Base-by-base conservation (phyloP, 1,140 invertebrate genomes). In the Bradynema listronoti region DNA sequence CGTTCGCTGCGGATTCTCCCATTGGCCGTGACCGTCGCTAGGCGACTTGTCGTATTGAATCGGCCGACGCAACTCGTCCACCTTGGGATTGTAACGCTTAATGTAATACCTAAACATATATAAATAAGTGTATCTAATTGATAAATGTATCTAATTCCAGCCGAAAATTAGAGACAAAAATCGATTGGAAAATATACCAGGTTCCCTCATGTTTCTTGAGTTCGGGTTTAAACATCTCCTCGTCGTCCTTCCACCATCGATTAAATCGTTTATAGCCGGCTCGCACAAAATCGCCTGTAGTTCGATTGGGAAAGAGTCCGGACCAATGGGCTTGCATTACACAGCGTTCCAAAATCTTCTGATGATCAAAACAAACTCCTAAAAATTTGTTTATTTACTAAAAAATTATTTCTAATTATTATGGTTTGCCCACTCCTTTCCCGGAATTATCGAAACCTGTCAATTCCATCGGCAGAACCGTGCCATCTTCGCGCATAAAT, bases 261-360 rank as follows among this genome's bases (percentile, higher is more conserved):
- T 71, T 75, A 46, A 77, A 78, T 5, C 74, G 67, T 56, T 75
- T 73, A 54, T 74, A 77, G 22, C 76, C 74, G 30, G 71, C 58
- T 32, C 70, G 61, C 54, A 78, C 76, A 52, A 78, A 71, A 39
- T 74, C 71, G 1, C 65, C 57, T 52, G 66, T 61, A 11, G 71
- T 78, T 25, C 59, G 56, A 25, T 77, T 68, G 27, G 72, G 74
- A 46, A 77, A 77, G 11, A 77, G 58, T 1, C 76, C 76, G 19
- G 64, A 42, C 74, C 74, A 77, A 45, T 78, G 77, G 4, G 74
- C 74, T 46, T 77, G 71, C 74, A 77, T 78, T 11, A 77, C 73
- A 65, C 74, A 77, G 42, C 76, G 51, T 60, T 77, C 74, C 16
- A 77, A 11, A 34, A 57, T 54, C 33, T 71, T 54, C 50, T 77